Base-by-base conservation (phyloP, 2,113 vertebrate species). In the Numenius arquata region DNA sequence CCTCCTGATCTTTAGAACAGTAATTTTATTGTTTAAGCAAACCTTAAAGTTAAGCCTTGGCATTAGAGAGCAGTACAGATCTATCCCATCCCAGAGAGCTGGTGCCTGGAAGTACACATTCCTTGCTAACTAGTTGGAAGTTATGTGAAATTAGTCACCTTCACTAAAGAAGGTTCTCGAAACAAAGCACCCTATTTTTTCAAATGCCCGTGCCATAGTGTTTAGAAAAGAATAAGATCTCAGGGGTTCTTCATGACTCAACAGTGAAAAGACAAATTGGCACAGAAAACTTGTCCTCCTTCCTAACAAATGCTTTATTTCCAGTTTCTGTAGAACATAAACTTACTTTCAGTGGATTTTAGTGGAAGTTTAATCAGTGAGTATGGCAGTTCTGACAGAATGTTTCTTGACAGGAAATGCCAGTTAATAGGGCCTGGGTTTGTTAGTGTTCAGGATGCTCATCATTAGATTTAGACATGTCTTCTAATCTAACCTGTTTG, bases 181-280 rank as follows among this genome's bases (percentile, higher is more conserved):
- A 56, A 83, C 6, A 75, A 59, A 79, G 30, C 21, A 40, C 5
- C 4, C 3, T 66, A 6, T 20, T 65, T 79, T 94, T 88, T 32
- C 14, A 79, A 82, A 83, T 21, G n/a, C 12, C 1, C 0, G 0
- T n/a, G 17, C 8, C 15, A 9, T 2, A 4, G 2, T 55, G 11
- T 80, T 88, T 43, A 84, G 43, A 40, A 77, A 80, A 82, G 5
- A 62, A 11, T 8, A 88, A 48, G 32, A 41, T 67, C 53, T 71
- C 32, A 25, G 20, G 15, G 7, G 8, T 88, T 80, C 50, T 80
- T 73, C 29, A 23, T 34, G 14, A 68, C 11, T 78, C 23, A 62
- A 34, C 40, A 62, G 9, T 23, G 9, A 72, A 26, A 73, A 66
- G 43, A 89, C 11, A 68, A 77, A 79, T 2, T 17, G 12, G 6